phyloP scores from a whole-genome alignment of 2,888 invertebrate genomes.

The Linnaemya vulpina region DNA sequence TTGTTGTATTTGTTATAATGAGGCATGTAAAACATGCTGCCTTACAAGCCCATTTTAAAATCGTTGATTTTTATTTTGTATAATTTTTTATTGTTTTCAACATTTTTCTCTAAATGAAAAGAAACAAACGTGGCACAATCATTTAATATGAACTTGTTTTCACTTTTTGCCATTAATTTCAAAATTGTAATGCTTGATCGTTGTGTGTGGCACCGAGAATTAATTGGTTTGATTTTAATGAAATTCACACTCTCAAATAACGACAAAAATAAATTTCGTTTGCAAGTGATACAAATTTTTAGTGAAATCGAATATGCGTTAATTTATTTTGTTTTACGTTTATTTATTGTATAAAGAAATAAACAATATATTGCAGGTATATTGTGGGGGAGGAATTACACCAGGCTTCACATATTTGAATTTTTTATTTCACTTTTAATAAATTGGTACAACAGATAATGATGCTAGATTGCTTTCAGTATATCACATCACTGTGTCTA shows the following conservation, averaged over 20 bases:
- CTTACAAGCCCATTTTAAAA: slow-evolving; percentile 65
- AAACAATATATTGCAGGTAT: background rate
- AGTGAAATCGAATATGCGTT: background rate
- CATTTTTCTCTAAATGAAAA: background rate
- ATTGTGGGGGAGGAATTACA: background rate
- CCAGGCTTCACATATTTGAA: background rate
- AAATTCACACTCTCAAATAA: slow-evolving; percentile 13
- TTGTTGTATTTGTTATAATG: slow-evolving; percentile 49
- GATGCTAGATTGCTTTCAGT: too few species aligned
- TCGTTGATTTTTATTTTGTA: slow-evolving; percentile 59
- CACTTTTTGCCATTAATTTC: slow-evolving; percentile 28
- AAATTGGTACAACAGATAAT: too few species aligned
- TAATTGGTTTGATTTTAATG: slow-evolving; percentile 17
- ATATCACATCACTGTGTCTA: too few species aligned
- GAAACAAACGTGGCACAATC: slow-evolving; percentile 5
- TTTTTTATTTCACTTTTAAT: background rate
- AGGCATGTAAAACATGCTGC: slow-evolving; percentile 68
- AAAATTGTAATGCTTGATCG: slow-evolving; percentile 11
- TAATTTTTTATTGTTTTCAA: slow-evolving; percentile 34
- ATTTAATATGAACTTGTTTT: slow-evolving; percentile 57
- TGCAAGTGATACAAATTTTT: background rate
- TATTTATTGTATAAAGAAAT: too few species aligned
- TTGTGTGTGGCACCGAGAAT: slow-evolving; percentile 12
- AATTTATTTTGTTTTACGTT: too few species aligned
- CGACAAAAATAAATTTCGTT: background rate